Evolutionary conservation across 2,797 vertebrate species (phyloP).

Genomic region (Mormyrops boulengeri): DNA sequence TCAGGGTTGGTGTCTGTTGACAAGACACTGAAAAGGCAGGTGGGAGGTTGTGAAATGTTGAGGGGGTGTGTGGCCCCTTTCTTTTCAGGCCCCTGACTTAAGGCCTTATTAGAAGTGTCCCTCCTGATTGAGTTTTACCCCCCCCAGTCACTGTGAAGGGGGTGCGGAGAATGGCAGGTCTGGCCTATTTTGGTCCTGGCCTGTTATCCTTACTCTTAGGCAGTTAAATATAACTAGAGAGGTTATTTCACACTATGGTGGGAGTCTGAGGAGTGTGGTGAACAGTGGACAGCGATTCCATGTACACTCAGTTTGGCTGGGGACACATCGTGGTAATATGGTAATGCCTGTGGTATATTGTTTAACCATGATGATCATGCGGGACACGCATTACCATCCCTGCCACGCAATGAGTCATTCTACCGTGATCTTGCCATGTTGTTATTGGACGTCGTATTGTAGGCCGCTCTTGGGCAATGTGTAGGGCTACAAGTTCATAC

Average conservation of each 20-base stretch:
- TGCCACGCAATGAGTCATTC: background rate
- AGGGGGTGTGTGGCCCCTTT: background rate
- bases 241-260: constrained; percentile 25
- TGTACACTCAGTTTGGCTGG: background rate
- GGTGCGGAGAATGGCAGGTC: background rate
- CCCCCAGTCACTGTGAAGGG: constrained; percentile 5
- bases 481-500: background rate
- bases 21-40: background rate
- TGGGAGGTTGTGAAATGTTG: background rate
- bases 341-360: background rate
- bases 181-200: constrained; percentile 37
- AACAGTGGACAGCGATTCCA: background rate
- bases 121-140: constrained; percentile 1
- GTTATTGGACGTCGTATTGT: background rate
- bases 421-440: background rate
- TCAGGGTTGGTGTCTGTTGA: background rate
- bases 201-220: constrained; percentile 26
- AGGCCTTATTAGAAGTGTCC: background rate
- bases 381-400: background rate
- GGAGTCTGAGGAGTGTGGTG: background rate
- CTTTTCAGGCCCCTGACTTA: background rate
- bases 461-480: background rate
- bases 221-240: constrained; percentile 39
- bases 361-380: background rate
- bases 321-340: constrained; percentile 12